Percentiles rank a stretch among this genome's conserved stretches.
Conservation (phyloP, 2,888 invertebrate genomes). For the Baccha elongata region DNA sequence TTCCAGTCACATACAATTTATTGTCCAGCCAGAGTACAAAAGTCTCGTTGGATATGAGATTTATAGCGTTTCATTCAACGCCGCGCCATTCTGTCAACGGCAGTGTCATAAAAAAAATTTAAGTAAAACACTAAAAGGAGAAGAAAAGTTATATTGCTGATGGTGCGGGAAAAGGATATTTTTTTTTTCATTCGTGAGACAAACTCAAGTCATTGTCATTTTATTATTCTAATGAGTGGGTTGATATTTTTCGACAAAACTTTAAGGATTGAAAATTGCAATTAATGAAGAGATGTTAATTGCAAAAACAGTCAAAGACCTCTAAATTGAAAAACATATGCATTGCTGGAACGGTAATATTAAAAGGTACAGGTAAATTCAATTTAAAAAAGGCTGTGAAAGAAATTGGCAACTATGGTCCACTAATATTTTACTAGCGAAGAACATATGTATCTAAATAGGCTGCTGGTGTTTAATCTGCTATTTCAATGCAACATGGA, state of each 20-base stretch:
- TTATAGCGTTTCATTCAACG: slow-evolving; percentile 27
- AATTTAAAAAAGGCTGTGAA: no score
- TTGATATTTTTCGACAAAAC: background rate
- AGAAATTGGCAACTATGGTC: no score
- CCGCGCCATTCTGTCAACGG: slow-evolving; percentile 14
- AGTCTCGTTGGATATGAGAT: slow-evolving; percentile 33
- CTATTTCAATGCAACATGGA: no score
- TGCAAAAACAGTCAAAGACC: no score
- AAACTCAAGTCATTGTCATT: slow-evolving; percentile 11
- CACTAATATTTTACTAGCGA: no score
- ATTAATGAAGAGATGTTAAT: background rate
- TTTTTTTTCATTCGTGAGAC: background rate
- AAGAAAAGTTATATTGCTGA: background rate
- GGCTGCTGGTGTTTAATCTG: no score
- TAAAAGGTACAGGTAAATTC: no score
- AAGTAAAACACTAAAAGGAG: background rate
- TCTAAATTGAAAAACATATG: no score
- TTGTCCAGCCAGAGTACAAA: background rate
- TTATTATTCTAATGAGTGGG: background rate
- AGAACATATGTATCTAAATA: no score
- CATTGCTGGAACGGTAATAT: no score
- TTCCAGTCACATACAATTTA: slow-evolving; percentile 38
- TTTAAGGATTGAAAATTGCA: background rate
- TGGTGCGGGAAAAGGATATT: background rate
- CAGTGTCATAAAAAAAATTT: slow-evolving; percentile 27